These are phyloP conservation scores for Pyrgilauda ruficollis DNA, from an alignment of 2,113 vertebrate genomes.

Conservation along the genomic window DNA sequence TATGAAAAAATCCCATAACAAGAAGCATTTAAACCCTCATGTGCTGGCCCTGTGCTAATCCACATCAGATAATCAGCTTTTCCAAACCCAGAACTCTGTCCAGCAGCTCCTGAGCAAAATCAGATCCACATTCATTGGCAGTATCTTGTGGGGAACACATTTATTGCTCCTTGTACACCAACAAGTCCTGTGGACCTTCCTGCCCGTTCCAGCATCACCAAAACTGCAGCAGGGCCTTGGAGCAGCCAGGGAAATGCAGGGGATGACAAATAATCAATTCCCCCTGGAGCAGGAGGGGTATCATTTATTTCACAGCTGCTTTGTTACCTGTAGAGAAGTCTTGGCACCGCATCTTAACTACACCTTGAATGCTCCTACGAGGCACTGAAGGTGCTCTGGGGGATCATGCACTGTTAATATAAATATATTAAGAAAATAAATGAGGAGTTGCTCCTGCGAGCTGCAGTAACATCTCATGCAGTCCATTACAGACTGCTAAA, in stretches of 20 bases:
- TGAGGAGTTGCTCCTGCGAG: background rate
- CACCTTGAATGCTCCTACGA: background rate
- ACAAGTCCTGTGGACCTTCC: background rate
- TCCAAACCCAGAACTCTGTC: background rate
- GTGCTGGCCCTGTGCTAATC: background rate
- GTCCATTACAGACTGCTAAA: background rate
- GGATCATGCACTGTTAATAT: background rate
- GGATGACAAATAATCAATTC: background rate
- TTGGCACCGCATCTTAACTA: background rate
- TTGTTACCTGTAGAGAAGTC: background rate
- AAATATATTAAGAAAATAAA: background rate
- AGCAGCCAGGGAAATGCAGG: background rate
- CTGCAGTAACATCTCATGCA: background rate
- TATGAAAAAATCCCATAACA: background rate
- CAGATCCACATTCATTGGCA: background rate
- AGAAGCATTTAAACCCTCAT: background rate
- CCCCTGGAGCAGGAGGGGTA: background rate
- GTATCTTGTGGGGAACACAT: background rate
- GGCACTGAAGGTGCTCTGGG: background rate
- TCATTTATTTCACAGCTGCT: background rate
- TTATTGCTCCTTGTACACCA: background rate
- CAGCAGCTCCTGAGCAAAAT: background rate
- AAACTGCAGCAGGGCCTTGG: rapidly evolving
- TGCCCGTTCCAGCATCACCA: background rate
- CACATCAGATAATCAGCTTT: rapidly evolving